These are phyloP conservation scores for Leuciscus waleckii DNA, from an alignment of 2,797 vertebrate species.

Conservation along the genomic window DNA sequence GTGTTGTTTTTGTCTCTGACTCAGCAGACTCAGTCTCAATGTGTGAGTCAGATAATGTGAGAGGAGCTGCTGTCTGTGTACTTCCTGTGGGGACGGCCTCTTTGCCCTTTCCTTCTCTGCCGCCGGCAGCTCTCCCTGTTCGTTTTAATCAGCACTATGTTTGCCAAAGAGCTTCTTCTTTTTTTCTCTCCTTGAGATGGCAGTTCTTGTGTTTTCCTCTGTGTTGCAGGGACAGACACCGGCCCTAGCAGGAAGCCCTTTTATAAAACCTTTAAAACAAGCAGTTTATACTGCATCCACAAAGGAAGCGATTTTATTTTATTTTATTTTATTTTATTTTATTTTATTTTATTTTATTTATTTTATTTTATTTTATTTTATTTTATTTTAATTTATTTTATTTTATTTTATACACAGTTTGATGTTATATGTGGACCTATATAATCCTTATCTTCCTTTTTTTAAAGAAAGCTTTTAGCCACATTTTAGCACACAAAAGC, in stretches of 20 bases:
- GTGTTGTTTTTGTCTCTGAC: conserved; percentile 43
- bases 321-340: neutral
- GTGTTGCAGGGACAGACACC: conserved; percentile 48
- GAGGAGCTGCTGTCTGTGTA: conserved; percentile 55
- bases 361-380: neutral
- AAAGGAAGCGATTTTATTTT: neutral
- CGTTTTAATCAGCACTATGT: conserved; percentile 78
- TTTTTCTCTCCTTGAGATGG: conserved; percentile 67
- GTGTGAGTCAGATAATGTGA: conserved; percentile 46
- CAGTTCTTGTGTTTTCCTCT: conserved; percentile 71
- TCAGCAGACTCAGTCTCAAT: conserved; percentile 36
- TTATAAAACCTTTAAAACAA: neutral
- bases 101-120: conserved; percentile 70
- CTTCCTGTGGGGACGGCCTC: conserved; percentile 67
- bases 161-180: conserved; percentile 73
- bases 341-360: neutral
- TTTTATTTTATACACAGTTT: conserved; percentile 68
- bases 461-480: conserved; percentile 91
- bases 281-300: neutral
- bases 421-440: conserved; percentile 78
- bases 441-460: conserved; percentile 66
- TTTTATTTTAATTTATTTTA: too few species aligned
- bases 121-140: conserved; percentile 68
- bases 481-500: conserved; percentile 96
- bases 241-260: conserved; percentile 9